Evolutionary conservation across 2,797 vertebrate species (phyloP), one percentile per base, ranked within the genome.

Genomic region (Tarsius wallacei): DNA sequence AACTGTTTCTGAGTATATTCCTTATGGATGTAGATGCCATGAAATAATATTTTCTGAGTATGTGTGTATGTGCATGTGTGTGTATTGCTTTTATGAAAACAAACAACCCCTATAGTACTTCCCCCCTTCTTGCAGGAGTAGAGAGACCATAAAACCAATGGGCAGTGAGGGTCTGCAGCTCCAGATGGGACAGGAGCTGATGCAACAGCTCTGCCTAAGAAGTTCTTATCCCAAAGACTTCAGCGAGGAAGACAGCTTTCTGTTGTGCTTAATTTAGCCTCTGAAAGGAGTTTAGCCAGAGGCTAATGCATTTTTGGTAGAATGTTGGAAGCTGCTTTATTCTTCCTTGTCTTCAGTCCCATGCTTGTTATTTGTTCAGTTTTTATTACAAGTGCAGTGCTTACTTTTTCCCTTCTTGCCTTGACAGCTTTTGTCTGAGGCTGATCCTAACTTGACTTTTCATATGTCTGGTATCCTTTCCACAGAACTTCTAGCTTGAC

Each of bases 371-470:
- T 90, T 77, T 68, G 57, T 51, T 77, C 24, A 73, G 21, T 85
- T 90, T 94, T 87, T 66, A 59, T 77, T 74, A 77, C 15, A 26
- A 57, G 49, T 76, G 22, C 4, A 66, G 16, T 33, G 31, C 47
- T 86, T 93, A 36, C 87, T 91, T 93, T 95, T 82, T 42, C 3
- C 59, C 70, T 71, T 78, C 57, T 87, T 31, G 13, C 31, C 28
- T 31, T 76, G 59, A 64, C 5, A 9, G 4, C 71, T 91, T 70
- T 89, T 86, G 9, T 90, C 31, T 74, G 63, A 95, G 71, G 64
- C 55, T 36, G 17, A 93, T 76, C 71, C 47, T 86, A 59, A 36
- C 1, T 13, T 94, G 53, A n/a, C 88, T 84, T 86, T 78, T 87
- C 24, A 10, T 9, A 13, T 49, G 49, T 90, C 77, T 88, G 31